Conservation (phyloP, 2,888 invertebrate species). For the Apamea epomidion region DNA sequence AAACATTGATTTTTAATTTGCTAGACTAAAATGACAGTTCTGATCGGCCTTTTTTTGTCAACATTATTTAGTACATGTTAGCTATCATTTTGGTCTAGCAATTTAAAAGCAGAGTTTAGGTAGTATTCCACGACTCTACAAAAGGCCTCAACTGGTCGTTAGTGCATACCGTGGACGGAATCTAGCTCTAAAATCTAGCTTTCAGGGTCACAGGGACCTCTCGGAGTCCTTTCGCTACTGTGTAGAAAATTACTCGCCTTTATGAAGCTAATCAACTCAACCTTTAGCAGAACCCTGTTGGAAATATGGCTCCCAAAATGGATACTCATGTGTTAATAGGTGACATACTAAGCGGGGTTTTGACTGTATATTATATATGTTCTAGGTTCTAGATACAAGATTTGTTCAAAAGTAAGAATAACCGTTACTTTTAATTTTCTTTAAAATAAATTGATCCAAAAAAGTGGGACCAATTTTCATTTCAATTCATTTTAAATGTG, state of each 20-base stretch:
- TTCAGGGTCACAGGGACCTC: slow-evolving; percentile 6
- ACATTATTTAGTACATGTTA: no score
- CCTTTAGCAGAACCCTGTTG: slow-evolving; percentile 9
- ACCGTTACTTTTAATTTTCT: no score
- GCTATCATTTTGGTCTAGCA: neutral
- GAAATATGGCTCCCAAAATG: slow-evolving; percentile 29
- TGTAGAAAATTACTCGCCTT: slow-evolving; percentile 30
- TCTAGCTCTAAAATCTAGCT: slow-evolving; percentile 9
- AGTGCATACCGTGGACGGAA: neutral
- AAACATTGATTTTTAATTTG: neutral
- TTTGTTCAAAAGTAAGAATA: no score
- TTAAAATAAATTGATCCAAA: no score
- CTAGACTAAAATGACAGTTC: neutral
- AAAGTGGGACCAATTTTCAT: no score
- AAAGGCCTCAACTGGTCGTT: neutral
- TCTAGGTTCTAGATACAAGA: neutral
- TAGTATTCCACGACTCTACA: neutral
- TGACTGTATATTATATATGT: neutral
- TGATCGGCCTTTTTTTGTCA: no score
- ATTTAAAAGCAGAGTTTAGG: neutral
- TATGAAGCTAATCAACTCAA: slow-evolving; percentile 39
- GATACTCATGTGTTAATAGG: neutral
- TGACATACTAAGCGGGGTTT: neutral
- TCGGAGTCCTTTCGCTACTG: neutral
- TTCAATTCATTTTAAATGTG: no score